Percentiles rank a stretch among this genome's conserved stretches.
phyloP scores from a whole-genome alignment of 2,113 vertebrate genomes.

The Thunnus maccoyii region DNA sequence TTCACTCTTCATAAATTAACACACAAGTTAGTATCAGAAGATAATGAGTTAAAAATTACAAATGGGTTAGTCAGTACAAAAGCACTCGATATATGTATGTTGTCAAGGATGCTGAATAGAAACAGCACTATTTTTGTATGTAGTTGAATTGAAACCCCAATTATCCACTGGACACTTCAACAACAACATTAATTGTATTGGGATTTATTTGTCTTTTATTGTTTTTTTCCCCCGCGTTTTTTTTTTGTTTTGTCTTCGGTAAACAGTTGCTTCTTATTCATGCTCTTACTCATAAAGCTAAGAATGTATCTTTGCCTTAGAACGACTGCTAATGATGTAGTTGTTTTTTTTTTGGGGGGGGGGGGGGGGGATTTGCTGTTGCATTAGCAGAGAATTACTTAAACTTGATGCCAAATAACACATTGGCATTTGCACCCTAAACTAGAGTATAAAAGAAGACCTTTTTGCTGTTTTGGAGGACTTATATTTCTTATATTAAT shows the following conservation, averaged over 20 bases:
- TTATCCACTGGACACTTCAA: neutral
- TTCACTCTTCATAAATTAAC: neutral
- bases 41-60: too few relatives aligned
- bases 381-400: constrained; percentile 16
- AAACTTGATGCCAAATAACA: neutral
- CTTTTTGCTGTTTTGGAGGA: neutral
- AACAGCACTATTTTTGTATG: constrained; percentile 12
- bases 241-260: constrained; percentile 9
- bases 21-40: too few relatives aligned
- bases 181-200: constrained; percentile 23
- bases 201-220: constrained; percentile 3
- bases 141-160: neutral
- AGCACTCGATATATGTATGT: neutral
- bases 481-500: neutral
- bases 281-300: neutral
- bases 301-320: neutral
- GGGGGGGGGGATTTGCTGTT: neutral
- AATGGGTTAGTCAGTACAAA: too few relatives aligned
- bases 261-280: constrained; percentile 42
- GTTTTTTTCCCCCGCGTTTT: neutral
- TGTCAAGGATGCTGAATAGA: neutral
- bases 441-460: neutral
- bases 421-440: neutral
- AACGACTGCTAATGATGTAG: constrained; percentile 32
- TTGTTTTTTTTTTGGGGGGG: constrained; percentile 14